Base-by-base conservation (phyloP, 2,888 invertebrate species). In the Epistrophe grossulariae region DNA sequence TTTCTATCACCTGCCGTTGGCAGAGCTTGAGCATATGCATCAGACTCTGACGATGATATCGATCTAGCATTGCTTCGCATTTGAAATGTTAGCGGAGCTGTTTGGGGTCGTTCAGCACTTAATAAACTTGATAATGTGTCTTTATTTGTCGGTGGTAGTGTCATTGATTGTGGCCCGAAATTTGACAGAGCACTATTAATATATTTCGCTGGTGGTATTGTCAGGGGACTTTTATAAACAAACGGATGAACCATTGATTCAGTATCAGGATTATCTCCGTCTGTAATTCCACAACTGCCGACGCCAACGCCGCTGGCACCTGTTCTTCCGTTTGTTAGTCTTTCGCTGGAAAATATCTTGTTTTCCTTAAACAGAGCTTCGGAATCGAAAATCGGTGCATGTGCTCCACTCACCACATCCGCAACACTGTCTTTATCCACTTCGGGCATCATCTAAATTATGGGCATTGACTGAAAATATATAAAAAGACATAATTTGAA, bases 391-490 rank as follows among this genome's bases (percentile, higher is more conserved):
- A 90, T 90, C 10, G 92, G 92, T 71, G 91, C 91, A 82, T 90
- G 89, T 50, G 91, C 90, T 85, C 91, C 92, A 88, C 92, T 92
- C 62, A 92, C 91, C 90, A 92, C 91, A 90, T 92, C 92, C 84
- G 92, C 90, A 89, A 91, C 90, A 71, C 90, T 88, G 82, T 92
- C 92, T 88, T 91, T 91, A 90, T 92, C 92, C 90, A 92, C 91
- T 91, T 92, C 92, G 90, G 92, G 93, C 92, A 92, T 92, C 91
- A 92, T 92, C 91, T 91, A 91, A 76, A 9, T 55, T 43, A 66
- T 55, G 71, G 19, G 4, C 31, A 43, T 60, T 68, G 60, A 66
- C 82, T 87, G 70, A 13, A 85, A 82, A 55, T 8, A 70, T 0
- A 70, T 24, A 50, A 13, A 55, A 52, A 19, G 8, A 11, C 19